Conservation (phyloP, 2,888 invertebrate species). For the Pristionchus maxplancki region DNA sequence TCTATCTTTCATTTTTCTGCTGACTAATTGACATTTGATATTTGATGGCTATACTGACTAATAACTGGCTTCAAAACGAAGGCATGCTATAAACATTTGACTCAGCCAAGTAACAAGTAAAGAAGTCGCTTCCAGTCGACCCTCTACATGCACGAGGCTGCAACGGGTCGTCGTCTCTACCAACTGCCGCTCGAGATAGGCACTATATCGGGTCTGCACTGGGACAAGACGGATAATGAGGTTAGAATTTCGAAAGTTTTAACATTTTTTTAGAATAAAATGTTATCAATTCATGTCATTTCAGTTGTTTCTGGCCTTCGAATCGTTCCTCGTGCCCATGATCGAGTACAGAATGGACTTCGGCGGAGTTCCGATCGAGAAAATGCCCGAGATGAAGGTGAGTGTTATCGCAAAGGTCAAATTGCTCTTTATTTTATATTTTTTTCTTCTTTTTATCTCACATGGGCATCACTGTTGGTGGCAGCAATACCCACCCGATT, state of each 20-base stretch:
- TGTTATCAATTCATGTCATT: too few relatives aligned
- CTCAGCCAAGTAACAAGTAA: too few relatives aligned
- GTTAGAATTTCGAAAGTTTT: slow-evolving; percentile 51
- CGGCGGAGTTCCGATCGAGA: slow-evolving; percentile 81
- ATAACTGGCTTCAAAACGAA: too few relatives aligned
- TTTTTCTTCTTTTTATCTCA: too few relatives aligned
- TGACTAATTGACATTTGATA: too few relatives aligned
- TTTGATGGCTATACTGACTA: too few relatives aligned
- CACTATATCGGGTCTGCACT: slow-evolving; percentile 88
- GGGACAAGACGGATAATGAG: slow-evolving; percentile 82
- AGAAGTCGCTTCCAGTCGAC: slow-evolving; percentile 87
- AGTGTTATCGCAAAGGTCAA: not conserved
- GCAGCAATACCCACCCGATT: too few relatives aligned
- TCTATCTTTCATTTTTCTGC: too few relatives aligned
- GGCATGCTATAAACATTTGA: too few relatives aligned
- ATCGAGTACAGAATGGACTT: slow-evolving; percentile 91
- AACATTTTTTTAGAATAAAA: too few relatives aligned
- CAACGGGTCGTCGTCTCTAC: slow-evolving; percentile 85
- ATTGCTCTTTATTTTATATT: too few relatives aligned
- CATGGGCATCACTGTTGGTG: too few relatives aligned
- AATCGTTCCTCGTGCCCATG: slow-evolving; percentile 92
- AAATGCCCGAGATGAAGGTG: slow-evolving; percentile 66
- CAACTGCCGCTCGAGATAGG: slow-evolving; percentile 85
- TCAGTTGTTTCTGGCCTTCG: slow-evolving; percentile 90
- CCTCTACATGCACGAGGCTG: slow-evolving; percentile 87